phyloP scores from a whole-genome alignment of 37 sponge, comb jelly and placozoan genomes.

The Hexactinellida sp. region DNA sequence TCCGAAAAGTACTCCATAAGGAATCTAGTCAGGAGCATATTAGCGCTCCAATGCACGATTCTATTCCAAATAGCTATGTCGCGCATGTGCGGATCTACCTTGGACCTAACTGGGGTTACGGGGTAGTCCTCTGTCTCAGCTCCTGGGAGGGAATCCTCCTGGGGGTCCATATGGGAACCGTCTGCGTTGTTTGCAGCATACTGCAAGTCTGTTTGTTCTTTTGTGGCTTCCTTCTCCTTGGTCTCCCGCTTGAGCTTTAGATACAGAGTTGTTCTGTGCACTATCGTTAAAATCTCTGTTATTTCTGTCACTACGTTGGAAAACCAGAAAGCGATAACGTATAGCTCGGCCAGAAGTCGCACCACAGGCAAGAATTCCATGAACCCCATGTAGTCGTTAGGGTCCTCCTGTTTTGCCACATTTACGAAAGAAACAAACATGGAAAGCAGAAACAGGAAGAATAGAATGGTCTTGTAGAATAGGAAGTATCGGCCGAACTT shows the following conservation, averaged over 20 bases:
- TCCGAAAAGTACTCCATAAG: neutral
- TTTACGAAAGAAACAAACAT: neutral
- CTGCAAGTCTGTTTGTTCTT: neutral
- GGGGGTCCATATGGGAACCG: neutral
- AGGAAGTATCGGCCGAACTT: neutral
- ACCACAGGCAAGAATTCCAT: neutral
- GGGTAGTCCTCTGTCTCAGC: neutral
- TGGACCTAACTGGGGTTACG: neutral
- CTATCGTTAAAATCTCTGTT: neutral
- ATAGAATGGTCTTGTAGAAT: neutral
- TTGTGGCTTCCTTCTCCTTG: neutral
- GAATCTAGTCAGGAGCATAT: neutral
- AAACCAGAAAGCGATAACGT: neutral
- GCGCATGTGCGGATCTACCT: neutral
- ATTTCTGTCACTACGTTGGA: neutral
- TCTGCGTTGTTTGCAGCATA: neutral
- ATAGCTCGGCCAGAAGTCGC: neutral
- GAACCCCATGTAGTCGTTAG: neutral
- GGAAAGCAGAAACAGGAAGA: neutral
- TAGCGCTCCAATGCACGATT: neutral
- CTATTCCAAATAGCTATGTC: neutral
- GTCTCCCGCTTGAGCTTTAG: neutral
- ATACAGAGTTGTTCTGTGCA: neutral
- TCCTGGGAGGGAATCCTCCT: neutral
- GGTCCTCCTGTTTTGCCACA: neutral